phyloP scores from a whole-genome alignment of 1,140 invertebrate genomes.

The Leucophenga varia region DNA sequence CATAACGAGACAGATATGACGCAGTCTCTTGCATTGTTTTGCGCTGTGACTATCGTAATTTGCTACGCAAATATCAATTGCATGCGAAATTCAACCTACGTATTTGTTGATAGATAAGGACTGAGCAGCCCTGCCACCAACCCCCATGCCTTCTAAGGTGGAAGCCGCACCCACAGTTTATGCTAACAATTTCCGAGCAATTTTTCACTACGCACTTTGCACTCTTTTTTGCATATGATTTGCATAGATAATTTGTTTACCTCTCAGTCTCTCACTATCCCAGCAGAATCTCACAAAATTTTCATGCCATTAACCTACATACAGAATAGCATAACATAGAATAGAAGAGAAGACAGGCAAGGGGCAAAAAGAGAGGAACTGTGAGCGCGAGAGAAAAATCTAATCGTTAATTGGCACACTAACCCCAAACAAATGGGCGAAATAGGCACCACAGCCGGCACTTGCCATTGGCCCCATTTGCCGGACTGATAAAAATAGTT shows the following conservation, averaged over 20 bases:
- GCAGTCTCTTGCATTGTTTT: constrained; percentile 13
- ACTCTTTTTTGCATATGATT: constrained; percentile 21
- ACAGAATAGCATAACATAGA: no score
- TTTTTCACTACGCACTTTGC: constrained; percentile 16
- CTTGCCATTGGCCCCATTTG: constrained; percentile 45
- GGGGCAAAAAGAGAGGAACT: constrained; percentile 1
- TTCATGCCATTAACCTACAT: constrained; percentile 33
- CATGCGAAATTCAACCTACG: constrained; percentile 3
- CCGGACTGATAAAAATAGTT: constrained; percentile 49
- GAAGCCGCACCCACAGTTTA: no score
- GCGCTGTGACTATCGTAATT: no score
- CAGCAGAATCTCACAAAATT: background rate
- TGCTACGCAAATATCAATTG: constrained; percentile 17
- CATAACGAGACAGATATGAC: constrained; percentile 17
- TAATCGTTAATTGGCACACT: constrained; percentile 51
- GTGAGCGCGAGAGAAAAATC: constrained; percentile 26
- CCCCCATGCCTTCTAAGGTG: no score
- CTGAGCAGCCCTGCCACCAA: background rate
- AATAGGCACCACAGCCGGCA: background rate
- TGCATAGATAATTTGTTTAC: constrained; percentile 43
- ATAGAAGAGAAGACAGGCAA: no score
- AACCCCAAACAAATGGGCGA: constrained; percentile 42
- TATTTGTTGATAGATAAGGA: constrained; percentile 19
- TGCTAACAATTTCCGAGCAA: background rate
- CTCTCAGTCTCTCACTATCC: no score